These are phyloP conservation scores for Glomeris marginata DNA, from an alignment of 2,888 invertebrate genomes.

Conservation along the genomic window DNA sequence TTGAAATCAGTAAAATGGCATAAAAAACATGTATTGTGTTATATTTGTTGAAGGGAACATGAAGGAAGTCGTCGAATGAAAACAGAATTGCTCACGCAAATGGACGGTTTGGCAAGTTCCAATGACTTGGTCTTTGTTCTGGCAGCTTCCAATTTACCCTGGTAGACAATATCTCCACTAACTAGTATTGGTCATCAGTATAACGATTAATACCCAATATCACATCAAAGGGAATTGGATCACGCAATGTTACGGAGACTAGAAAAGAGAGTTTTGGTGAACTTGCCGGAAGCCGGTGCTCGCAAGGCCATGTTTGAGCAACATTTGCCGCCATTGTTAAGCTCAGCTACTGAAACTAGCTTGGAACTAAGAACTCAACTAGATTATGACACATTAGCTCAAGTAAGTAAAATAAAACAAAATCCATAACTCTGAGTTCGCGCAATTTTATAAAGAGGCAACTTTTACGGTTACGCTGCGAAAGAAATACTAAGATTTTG, in stretches of 20 bases:
- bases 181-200: slow-evolving; percentile 2
- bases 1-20: too few species aligned
- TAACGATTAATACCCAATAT: slow-evolving; percentile 1
- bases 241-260: slow-evolving; percentile 70
- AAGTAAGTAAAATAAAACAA: slow-evolving; percentile 19
- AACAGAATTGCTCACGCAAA: slow-evolving; percentile 69
- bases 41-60: slow-evolving; percentile 41
- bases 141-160: slow-evolving; percentile 82
- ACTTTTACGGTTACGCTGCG: too few species aligned
- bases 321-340: slow-evolving; percentile 29
- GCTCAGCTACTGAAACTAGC: slow-evolving; percentile 26
- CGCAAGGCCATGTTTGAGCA: slow-evolving; percentile 51
- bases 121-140: slow-evolving; percentile 56
- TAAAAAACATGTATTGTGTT: not conserved
- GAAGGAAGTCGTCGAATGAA: slow-evolving; percentile 77
- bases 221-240: slow-evolving; percentile 56
- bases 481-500: too few species aligned
- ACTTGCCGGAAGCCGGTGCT: slow-evolving; percentile 51
- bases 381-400: slow-evolving; percentile 33
- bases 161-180: slow-evolving; percentile 38
- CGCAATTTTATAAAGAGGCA: too few species aligned
- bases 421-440: too few species aligned
- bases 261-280: slow-evolving; percentile 70
- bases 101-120: slow-evolving; percentile 56
- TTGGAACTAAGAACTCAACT: slow-evolving; percentile 33